Conservation (phyloP, 2,113 vertebrate species). For the Oreochromis niloticus region DNA sequence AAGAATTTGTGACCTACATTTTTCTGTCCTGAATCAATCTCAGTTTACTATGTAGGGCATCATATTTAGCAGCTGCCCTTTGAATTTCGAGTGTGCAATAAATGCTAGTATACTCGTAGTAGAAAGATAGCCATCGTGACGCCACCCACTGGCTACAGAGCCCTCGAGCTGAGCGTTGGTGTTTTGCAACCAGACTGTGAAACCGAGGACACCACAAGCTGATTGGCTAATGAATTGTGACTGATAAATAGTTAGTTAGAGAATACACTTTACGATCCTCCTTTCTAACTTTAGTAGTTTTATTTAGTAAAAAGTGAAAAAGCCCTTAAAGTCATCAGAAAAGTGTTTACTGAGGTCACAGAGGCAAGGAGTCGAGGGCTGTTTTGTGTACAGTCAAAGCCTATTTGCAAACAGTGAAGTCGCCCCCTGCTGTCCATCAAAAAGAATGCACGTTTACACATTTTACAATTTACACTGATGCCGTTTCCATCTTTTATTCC, state of each 20-base stretch:
- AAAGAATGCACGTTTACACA: background rate
- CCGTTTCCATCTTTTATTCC: background rate
- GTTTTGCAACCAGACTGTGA: background rate
- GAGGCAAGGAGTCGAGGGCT: background rate
- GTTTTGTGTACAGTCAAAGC: background rate
- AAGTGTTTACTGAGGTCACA: background rate
- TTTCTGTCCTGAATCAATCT: background rate
- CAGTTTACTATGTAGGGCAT: background rate
- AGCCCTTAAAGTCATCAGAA: accelerated
- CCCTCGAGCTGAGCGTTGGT: background rate
- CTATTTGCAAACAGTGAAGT: background rate
- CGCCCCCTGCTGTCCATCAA: background rate
- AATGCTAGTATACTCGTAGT: background rate
- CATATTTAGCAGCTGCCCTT: background rate
- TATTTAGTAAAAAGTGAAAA: background rate
- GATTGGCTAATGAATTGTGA: background rate
- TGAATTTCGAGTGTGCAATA: background rate
- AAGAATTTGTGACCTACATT: background rate
- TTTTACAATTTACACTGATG: background rate
- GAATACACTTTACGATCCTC: background rate
- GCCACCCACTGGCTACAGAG: background rate
- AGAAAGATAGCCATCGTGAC: background rate
- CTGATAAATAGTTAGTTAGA: background rate
- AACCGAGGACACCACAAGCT: background rate
- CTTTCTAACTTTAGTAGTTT: background rate